These are phyloP conservation scores for Cynopterus sphinx DNA, from an alignment of 2,797 vertebrate genomes.

Conservation along the genomic window DNA sequence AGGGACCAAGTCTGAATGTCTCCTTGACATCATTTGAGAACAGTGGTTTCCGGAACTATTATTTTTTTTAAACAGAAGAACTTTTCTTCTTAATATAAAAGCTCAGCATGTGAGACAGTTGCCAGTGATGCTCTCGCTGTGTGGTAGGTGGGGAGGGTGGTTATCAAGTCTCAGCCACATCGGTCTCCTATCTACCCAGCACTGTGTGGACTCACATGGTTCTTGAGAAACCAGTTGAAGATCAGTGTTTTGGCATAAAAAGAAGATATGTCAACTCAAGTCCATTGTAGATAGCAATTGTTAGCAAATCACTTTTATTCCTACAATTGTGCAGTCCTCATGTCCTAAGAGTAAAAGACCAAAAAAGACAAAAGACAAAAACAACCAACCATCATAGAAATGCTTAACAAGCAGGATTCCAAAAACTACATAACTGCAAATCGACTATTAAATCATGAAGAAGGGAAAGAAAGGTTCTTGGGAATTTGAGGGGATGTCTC, in stretches of 20 bases:
- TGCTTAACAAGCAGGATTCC: constrained; percentile 30
- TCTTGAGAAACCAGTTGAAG: not conserved
- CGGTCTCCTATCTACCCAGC: not conserved
- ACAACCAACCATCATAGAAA: not conserved
- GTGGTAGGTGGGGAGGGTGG: too few relatives aligned
- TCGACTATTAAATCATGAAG: constrained; percentile 37
- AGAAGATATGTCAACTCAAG: not conserved
- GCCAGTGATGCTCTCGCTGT: not conserved
- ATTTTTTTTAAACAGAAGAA: not conserved
- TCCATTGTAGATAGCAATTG: not conserved
- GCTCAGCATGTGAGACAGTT: not conserved
- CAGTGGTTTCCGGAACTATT: not conserved
- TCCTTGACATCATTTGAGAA: not conserved
- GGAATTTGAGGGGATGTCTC: not conserved
- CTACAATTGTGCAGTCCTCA: not conserved
- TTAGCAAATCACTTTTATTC: not conserved
- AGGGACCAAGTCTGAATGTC: not conserved
- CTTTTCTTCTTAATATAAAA: not conserved
- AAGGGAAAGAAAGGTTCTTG: not conserved
- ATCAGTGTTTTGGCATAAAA: not conserved
- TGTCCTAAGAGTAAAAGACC: not conserved
- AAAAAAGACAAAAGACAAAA: not conserved
- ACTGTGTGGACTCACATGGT: not conserved
- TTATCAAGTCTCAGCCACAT: accelerated
- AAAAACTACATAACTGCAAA: constrained; percentile 24